Conservation (phyloP, 2,113 vertebrate species). For the Amphilophus citrinellus region DNA sequence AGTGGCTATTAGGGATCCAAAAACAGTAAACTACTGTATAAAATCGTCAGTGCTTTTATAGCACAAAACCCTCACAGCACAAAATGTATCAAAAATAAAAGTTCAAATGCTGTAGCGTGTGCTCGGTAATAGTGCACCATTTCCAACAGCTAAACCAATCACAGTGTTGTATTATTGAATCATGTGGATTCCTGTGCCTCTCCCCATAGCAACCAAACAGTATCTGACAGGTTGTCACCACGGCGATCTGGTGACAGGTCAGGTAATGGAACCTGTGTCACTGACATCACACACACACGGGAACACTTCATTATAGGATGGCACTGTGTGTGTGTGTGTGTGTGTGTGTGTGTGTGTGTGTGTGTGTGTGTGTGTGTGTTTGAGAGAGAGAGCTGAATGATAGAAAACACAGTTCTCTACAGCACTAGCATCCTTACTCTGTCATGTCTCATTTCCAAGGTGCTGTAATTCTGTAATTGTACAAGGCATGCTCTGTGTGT, state of each 20-base stretch:
- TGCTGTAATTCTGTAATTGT: slow-evolving; percentile 76
- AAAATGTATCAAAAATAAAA: not conserved
- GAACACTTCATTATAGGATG: slow-evolving; percentile 60
- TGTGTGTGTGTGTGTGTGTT: too few relatives aligned
- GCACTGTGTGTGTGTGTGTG: slow-evolving; percentile 22
- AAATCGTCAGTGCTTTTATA: not conserved
- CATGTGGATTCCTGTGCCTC: slow-evolving; percentile 56
- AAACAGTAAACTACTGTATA: not conserved
- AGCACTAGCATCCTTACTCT: slow-evolving; percentile 49
- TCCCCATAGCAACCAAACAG: slow-evolving; percentile 61
- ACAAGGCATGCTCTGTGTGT: slow-evolving; percentile 41
- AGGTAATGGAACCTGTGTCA: slow-evolving; percentile 80
- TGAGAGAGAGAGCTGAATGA: not conserved
- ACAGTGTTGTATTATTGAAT: slow-evolving; percentile 45
- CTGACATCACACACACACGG: slow-evolving; percentile 44
- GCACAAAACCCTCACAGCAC: not conserved
- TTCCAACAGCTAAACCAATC: slow-evolving; percentile 39
- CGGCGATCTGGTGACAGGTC: slow-evolving; percentile 57
- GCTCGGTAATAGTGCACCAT: not conserved
- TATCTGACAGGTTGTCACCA: slow-evolving; percentile 66
- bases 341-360: slow-evolving; percentile 31
- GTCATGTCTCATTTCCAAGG: slow-evolving; percentile 78
- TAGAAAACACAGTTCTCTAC: slow-evolving; percentile 50
- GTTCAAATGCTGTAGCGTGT: not conserved
- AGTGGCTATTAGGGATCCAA: not conserved